Evolutionary conservation across 92 coral and sea anemone species (phyloP), one percentile per base, ranked within the genome.

Genomic region (Actinostola sp.): DNA sequence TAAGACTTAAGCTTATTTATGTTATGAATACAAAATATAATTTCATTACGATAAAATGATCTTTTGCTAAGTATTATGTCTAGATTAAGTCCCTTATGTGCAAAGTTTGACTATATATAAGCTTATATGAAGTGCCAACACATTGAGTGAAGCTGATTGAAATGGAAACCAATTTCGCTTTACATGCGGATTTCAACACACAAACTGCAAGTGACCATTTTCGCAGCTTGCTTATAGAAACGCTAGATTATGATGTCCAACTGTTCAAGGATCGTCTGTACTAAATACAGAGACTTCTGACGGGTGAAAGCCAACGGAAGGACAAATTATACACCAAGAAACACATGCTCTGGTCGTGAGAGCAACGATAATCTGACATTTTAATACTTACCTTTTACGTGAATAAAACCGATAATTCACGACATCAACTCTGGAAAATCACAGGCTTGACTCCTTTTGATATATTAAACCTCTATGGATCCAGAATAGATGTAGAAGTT

Each of bases 301-400:
- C 0, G 31, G 74, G 8, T 34, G 20, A 43, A 33, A 33, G 34
- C 29, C 27, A 17, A 51, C 44, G 48, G 62, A 49, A 68, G 44
- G 50, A 50, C 21, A 51, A 68, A 68, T 51, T 33, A 24, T 50
- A 68, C 20, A 68, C 74, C 61, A 33, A 50, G 5, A 0, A 57
- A 51, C 61, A 68, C 74, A 68, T 68, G 74, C 63, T 51, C 16
- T 61, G 42, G 11, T 36, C 63, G 28, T 27, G 28, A 57, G 63
- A 57, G 63, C 36, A 57, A 57, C 63, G 63, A 57, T 38, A 57
- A 27, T 9, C 4, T 29, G 39, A 24, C 0, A 25, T 27, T 20
- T 15, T 29, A 28, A 46, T 8, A 68, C 74, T 35, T 34, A 68
- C 74, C n/a, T 30, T 68, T 28, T 19, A 13, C 34, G 20, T 30